Percentiles rank a stretch among this genome's conserved stretches.
Conservation (phyloP, 2,113 vertebrate species). For the Rattus rattus region DNA sequence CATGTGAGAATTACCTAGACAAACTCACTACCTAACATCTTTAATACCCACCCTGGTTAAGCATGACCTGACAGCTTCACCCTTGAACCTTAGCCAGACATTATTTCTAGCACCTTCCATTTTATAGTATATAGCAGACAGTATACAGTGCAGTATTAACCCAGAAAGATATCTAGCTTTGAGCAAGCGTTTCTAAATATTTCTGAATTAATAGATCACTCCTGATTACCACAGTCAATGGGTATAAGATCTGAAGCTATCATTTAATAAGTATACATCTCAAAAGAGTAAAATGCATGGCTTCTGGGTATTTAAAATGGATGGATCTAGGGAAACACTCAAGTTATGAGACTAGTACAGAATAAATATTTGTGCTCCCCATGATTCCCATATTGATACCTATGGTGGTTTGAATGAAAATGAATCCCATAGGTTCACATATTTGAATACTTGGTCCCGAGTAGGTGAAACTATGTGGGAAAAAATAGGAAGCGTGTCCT, state of each 20-base stretch:
- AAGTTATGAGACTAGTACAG: not conserved
- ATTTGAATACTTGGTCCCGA: not conserved
- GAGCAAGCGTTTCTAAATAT: not conserved
- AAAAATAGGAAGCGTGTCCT: not conserved
- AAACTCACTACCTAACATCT: not conserved
- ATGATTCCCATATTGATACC: too few relatives aligned
- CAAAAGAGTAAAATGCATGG: not conserved
- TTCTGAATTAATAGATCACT: slow-evolving; percentile 1
- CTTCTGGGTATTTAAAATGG: not conserved
- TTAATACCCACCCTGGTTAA: not conserved
- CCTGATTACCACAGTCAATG: not conserved
- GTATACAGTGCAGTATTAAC: not conserved
- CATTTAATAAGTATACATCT: slow-evolving; percentile 13
- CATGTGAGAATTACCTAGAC: not conserved
- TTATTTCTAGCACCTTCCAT: not conserved
- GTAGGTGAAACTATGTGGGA: not conserved
- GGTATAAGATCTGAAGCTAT: not conserved
- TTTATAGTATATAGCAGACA: not conserved
- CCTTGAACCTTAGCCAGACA: not conserved
- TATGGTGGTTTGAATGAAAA: not conserved
- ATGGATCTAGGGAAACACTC: not conserved
- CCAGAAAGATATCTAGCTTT: not conserved
- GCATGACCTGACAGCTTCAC: not conserved
- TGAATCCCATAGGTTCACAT: not conserved
- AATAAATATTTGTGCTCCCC: not conserved